Evolutionary conservation across 2,113 vertebrate genomes (phyloP).

Genomic region (Pomatostomus ruficeps): DNA sequence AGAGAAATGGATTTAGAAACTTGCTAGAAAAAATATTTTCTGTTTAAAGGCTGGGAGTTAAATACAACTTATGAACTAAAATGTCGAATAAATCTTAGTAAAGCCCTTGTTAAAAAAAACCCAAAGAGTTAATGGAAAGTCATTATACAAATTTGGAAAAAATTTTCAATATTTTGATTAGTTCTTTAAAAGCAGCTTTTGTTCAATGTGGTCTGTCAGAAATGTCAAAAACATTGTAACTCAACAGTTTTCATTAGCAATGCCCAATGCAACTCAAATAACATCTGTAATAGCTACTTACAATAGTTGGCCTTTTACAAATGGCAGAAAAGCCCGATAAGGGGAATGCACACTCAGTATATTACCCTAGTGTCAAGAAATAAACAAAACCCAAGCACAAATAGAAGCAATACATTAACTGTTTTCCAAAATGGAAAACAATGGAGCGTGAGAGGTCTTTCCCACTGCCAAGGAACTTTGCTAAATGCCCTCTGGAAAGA

Average conservation of each 20-base stretch:
- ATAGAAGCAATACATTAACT: background rate
- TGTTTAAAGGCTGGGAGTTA: background rate
- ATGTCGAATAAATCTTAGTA: background rate
- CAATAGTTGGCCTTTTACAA: background rate
- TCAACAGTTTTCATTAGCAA: background rate
- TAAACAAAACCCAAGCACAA: background rate
- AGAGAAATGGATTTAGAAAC: background rate
- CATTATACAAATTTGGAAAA: background rate
- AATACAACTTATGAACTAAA: background rate
- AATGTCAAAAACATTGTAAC: constrained; percentile 12
- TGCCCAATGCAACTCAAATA: background rate
- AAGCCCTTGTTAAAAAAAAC: background rate
- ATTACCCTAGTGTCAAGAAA: background rate
- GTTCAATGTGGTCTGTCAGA: background rate
- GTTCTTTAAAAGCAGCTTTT: background rate
- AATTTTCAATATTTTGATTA: background rate
- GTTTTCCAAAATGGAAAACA: constrained; percentile 7
- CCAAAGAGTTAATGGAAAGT: background rate
- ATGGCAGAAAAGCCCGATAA: background rate
- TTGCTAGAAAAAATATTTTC: background rate
- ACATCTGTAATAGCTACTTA: background rate
- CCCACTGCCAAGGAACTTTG: background rate
- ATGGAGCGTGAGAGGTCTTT: background rate
- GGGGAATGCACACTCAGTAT: background rate
- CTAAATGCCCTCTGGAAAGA: constrained; percentile 36